phyloP scores from a whole-genome alignment of 2,888 invertebrate species.

The Eupeodes latifasciatus region DNA sequence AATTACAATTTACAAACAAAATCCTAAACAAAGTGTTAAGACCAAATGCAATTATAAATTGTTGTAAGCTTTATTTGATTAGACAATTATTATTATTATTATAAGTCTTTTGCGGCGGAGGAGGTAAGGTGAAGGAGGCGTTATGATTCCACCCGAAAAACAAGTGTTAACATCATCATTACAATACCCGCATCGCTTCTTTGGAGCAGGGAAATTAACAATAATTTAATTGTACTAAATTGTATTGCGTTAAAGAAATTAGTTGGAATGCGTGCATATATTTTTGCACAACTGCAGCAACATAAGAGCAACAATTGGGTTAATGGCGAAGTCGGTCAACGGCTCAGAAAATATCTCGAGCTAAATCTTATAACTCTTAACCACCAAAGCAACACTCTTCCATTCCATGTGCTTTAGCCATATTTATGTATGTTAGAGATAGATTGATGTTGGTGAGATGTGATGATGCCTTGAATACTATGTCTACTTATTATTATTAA shows the following conservation, averaged over 20 bases:
- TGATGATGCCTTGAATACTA: constrained; percentile 39
- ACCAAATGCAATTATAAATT: constrained; percentile 21
- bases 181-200: neutral
- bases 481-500: constrained; percentile 60
- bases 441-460: no score
- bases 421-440: no score
- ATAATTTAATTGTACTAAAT: constrained; percentile 23
- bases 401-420: constrained; percentile 17
- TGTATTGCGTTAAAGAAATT: constrained; percentile 15
- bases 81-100: constrained; percentile 29
- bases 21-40: constrained; percentile 14
- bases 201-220: constrained; percentile 9
- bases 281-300: constrained; percentile 52
- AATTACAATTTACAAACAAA: constrained; percentile 37
- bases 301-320: constrained; percentile 53
- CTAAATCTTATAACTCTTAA: constrained; percentile 60
- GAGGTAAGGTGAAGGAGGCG: neutral
- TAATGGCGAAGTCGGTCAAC: constrained; percentile 72
- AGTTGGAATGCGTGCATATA: constrained; percentile 52
- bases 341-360: constrained; percentile 69
- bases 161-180: constrained; percentile 43
- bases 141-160: constrained; percentile 21
- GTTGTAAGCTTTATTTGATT: constrained; percentile 43
- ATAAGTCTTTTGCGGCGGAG: neutral
- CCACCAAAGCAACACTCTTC: neutral